Percentiles rank a stretch among this genome's conserved stretches.
Evolutionary conservation across 1,140 invertebrate genomes (phyloP).

Genomic region (Galleria mellonella): DNA sequence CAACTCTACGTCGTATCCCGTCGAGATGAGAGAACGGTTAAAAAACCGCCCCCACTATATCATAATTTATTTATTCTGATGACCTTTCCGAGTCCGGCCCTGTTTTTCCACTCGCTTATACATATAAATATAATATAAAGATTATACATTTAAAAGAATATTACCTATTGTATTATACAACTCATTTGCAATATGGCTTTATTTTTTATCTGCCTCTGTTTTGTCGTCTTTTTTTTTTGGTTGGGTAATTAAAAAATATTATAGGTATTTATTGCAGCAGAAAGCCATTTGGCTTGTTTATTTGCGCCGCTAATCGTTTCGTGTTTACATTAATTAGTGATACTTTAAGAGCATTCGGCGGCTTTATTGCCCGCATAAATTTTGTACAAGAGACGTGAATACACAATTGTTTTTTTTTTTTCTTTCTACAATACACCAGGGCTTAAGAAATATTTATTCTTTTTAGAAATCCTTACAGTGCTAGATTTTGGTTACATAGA

Average conservation of each 20-base stretch:
- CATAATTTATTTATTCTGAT: constrained; percentile 70
- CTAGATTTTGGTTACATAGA: too few relatives aligned
- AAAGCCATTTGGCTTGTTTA: constrained; percentile 58
- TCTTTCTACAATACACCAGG: too few relatives aligned
- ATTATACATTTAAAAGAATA: constrained; percentile 49
- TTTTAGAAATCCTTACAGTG: too few relatives aligned
- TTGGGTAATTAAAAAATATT: constrained; percentile 66
- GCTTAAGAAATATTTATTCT: too few relatives aligned
- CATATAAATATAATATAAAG: constrained; percentile 42
- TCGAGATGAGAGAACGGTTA: constrained; percentile 32
- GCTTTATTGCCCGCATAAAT: constrained; percentile 67
- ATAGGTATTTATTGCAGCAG: constrained; percentile 67
- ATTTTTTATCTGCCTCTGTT: constrained; percentile 57
- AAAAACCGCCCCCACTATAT: constrained; percentile 51
- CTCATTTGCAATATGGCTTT: constrained; percentile 60
- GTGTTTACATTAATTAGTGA: constrained; percentile 71
- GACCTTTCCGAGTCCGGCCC: constrained; percentile 51
- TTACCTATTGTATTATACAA: constrained; percentile 41
- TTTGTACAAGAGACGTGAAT: constrained; percentile 12
- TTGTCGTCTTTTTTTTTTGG: constrained; percentile 57
- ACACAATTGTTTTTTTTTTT: too few relatives aligned
- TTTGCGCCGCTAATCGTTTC: constrained; percentile 61
- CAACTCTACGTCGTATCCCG: constrained; percentile 29
- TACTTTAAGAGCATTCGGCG: constrained; percentile 56
- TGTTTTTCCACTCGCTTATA: constrained; percentile 38